Evolutionary conservation across 1,140 invertebrate species (phyloP).

Genomic region (Saxidomus purpurata): DNA sequence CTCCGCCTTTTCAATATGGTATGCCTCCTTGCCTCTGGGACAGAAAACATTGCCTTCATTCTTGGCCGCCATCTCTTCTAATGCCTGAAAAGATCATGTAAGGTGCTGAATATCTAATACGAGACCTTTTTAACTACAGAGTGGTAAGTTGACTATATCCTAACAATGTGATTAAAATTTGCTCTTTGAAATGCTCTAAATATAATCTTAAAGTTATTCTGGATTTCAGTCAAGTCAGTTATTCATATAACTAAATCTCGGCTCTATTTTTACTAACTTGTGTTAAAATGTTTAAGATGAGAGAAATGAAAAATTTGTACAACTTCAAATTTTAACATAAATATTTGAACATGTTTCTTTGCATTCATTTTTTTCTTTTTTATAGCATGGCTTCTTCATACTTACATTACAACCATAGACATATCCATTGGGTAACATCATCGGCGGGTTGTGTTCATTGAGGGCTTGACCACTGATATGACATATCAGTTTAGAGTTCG

Average conservation of each 20-base stretch:
- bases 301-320: not conserved
- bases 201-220: not conserved
- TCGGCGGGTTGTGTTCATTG: slow-evolving; percentile 98
- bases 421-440: slow-evolving; percentile 99
- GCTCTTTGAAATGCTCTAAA: no score
- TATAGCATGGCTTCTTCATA: slow-evolving; percentile 13
- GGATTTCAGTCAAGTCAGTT: not conserved
- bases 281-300: not conserved
- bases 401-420: slow-evolving; percentile 98
- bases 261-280: no score
- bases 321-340: not conserved
- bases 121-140: not conserved
- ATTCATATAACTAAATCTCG: no score
- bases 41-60: slow-evolving; percentile 96
- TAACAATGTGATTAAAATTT: no score
- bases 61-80: slow-evolving; percentile 95
- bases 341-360: not conserved
- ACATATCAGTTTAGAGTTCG: slow-evolving; percentile 96
- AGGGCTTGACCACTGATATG: slow-evolving; percentile 96
- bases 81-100: slow-evolving; percentile 90
- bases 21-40: slow-evolving; percentile 96
- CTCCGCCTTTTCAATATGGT: slow-evolving; percentile 95
- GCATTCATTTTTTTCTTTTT: not conserved
- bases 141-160: no score
- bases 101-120: not conserved